phyloP scores from a whole-genome alignment of 2,797 vertebrate genomes.

The Enteromius treurensis region DNA sequence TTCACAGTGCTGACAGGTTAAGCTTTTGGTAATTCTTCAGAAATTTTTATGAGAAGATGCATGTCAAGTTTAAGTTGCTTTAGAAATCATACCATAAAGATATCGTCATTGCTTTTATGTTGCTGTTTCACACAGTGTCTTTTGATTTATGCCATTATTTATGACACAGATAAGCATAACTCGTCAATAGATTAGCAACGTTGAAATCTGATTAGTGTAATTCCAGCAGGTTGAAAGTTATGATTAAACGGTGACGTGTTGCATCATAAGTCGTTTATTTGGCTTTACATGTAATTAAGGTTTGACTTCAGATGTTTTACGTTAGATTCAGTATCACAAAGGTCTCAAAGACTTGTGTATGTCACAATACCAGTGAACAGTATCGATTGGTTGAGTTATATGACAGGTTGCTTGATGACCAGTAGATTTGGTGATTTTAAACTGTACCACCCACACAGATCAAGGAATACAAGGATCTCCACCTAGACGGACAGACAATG shows the following conservation, averaged over 20 bases:
- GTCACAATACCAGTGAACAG: too few species aligned
- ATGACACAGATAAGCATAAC: neutral
- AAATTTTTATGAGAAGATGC: neutral
- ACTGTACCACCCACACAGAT: neutral
- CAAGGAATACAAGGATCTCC: constrained; percentile 2
- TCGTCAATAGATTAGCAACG: neutral
- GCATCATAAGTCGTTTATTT: neutral
- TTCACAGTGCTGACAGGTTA: neutral
- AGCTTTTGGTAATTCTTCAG: neutral
- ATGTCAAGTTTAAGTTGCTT: neutral
- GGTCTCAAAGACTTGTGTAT: neutral
- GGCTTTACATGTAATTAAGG: neutral
- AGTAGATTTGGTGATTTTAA: neutral
- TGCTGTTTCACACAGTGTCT: neutral
- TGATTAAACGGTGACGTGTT: neutral
- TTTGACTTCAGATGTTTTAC: neutral
- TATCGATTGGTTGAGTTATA: neutral
- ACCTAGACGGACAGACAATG: constrained; percentile 20
- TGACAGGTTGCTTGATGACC: neutral
- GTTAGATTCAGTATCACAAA: neutral
- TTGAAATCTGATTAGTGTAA: neutral
- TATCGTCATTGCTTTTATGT: neutral
- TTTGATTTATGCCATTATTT: neutral
- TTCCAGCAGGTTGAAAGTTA: constrained; percentile 2
- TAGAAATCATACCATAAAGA: neutral